Percentiles rank a stretch among this genome's conserved stretches.
These are phyloP conservation scores for Nymphalis c-album DNA, from an alignment of 2,888 invertebrate genomes.

Conservation along the genomic window DNA sequence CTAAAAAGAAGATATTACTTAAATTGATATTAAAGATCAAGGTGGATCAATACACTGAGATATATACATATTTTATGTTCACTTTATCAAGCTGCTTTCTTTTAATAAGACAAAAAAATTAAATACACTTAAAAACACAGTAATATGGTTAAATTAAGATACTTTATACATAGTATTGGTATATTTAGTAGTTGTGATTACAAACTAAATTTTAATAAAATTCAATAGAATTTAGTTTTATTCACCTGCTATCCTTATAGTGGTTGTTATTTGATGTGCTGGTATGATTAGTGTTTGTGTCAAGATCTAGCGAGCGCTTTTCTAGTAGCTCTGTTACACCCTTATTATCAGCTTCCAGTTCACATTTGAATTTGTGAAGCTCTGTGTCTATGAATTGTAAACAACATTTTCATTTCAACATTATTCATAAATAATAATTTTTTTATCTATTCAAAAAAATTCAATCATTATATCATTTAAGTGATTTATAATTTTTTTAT, in stretches of 20 bases:
- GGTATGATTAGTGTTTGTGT: slow-evolving; percentile 80
- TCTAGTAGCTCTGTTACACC: slow-evolving; percentile 98
- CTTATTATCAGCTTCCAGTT: slow-evolving; percentile 98
- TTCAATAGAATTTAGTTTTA: neutral
- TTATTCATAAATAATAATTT: neutral
- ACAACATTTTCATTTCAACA: neutral
- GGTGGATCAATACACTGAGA: too few species aligned
- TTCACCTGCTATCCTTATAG: slow-evolving; percentile 91
- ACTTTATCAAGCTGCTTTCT: too few species aligned
- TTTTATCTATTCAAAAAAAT: neutral
- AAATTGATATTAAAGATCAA: neutral
- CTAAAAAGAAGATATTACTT: slow-evolving; percentile 46
- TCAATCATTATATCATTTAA: too few species aligned
- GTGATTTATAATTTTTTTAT: too few species aligned
- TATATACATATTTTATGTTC: too few species aligned
- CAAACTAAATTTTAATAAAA: neutral
- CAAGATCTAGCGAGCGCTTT: slow-evolving; percentile 94
- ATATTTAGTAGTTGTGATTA: neutral
- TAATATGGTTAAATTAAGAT: too few species aligned
- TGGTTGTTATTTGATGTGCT: slow-evolving; percentile 81
- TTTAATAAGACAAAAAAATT: too few species aligned
- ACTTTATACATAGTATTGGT: neutral
- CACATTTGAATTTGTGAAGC: slow-evolving; percentile 98
- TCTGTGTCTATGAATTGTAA: slow-evolving; percentile 83
- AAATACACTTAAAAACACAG: too few species aligned